Percentiles rank a stretch among this genome's conserved stretches.
phyloP scores from a whole-genome alignment of 2,888 invertebrate genomes.

The Brenthis hecate region DNA sequence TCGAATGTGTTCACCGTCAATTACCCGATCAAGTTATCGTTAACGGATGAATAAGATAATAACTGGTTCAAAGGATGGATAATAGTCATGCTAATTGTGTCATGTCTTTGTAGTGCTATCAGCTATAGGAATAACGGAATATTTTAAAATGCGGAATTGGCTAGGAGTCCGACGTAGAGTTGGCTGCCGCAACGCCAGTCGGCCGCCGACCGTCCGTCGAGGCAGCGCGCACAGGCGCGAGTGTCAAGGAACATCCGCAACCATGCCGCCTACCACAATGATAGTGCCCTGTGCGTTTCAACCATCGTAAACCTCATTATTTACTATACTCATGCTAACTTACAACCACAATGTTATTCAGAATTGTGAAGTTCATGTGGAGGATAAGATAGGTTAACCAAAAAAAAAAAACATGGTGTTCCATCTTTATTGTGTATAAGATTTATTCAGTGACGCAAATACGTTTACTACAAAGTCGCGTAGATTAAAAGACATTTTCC shows the following conservation, averaged over 20 bases:
- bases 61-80: constrained; percentile 40
- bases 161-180: constrained; percentile 65
- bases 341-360: neutral
- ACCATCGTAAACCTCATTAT: constrained; percentile 48
- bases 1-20: constrained; percentile 20
- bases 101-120: constrained; percentile 46
- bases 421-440: constrained; percentile 50
- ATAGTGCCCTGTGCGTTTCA: constrained; percentile 78
- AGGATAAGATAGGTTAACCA: constrained; percentile 25
- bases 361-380: neutral
- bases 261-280: constrained; percentile 80
- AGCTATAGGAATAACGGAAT: constrained; percentile 69
- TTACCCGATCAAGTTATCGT: constrained; percentile 28
- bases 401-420: constrained; percentile 33
- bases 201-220: constrained; percentile 74
- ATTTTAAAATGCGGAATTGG: constrained; percentile 80
- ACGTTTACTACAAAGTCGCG: constrained; percentile 45
- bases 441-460: constrained; percentile 38
- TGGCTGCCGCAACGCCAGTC: constrained; percentile 65
- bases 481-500: constrained; percentile 28
- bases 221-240: constrained; percentile 66
- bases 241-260: constrained; percentile 51
- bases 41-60: constrained; percentile 42
- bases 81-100: constrained; percentile 51
- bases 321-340: constrained; percentile 29